Evolutionary conservation across 2,797 vertebrate species (phyloP), one percentile per base, ranked within the genome.

Genomic region (Lates japonicus): DNA sequence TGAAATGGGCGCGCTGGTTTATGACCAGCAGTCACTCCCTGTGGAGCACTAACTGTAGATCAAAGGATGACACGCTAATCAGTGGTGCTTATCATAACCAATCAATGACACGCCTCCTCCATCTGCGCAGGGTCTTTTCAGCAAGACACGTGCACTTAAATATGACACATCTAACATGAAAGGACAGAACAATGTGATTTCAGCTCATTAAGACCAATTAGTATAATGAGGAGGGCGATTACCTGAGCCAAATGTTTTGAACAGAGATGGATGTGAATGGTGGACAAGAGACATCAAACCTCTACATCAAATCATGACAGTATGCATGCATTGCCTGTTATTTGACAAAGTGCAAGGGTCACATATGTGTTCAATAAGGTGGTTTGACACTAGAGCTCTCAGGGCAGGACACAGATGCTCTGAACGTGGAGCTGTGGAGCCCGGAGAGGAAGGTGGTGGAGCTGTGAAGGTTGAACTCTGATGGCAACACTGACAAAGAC

Each of bases 1-100:
- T 64, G 25, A 80, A 84, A 68, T 39, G 7, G 52, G 42, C 65
- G 72, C 1, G 19, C 63, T 65, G 35, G 57, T 76, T 89, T 68
- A 73, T 75, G 78, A 51, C n/a, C 54, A 61, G 78, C 72, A n/a
- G 77, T 54, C 46, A 39, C 31, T 86, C 88, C 72, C 84, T 2
- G 1, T 70, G 86, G 85, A 77, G 42, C 72, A 63, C 61, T 81
- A 73, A 84, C 81, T 80, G 67, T 84, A 90, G 79, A 82, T 92
- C 86, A 88, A 72, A 89, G 70, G 68, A 88, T 85, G 89, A 80
- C 90, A 78, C 37, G 79, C 80, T 92, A 90, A 93, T 93, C 83
- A 87, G 83, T 17, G 17, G 33, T 41, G 76, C 81, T 83, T 75
- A 84, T 90, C 82, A 85, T 80, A 85, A 87, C 81, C 86, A 87